Percentiles rank a stretch among this genome's conserved stretches.
Evolutionary conservation across 64 coral and sea anemone genomes (phyloP).

Genomic region (Pocillopora verrucosa): DNA sequence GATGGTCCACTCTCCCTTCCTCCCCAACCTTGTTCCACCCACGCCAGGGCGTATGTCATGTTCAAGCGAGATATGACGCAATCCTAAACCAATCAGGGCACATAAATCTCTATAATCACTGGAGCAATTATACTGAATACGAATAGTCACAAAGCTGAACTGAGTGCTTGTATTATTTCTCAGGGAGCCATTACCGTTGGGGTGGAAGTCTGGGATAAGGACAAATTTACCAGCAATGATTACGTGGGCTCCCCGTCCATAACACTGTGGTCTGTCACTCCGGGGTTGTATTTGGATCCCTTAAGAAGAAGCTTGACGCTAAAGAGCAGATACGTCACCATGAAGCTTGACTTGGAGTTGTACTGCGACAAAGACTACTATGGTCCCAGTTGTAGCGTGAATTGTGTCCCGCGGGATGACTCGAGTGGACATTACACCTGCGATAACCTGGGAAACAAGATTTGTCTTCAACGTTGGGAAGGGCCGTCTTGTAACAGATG

Average conservation of each 20-base stretch:
- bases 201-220: slow-evolving; percentile 74
- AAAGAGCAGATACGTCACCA: not conserved
- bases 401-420: slow-evolving; percentile 58
- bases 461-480: slow-evolving; percentile 43
- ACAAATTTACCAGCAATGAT: slow-evolving; percentile 46
- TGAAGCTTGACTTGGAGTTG: slow-evolving; percentile 41
- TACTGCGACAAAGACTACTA: slow-evolving; percentile 72
- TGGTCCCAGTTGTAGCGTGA: slow-evolving; percentile 9
- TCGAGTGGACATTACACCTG: slow-evolving; percentile 58
- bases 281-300: slow-evolving; percentile 11
- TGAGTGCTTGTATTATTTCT: not conserved
- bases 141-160: too few species aligned
- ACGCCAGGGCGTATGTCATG: not conserved
- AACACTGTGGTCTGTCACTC: slow-evolving; percentile 9
- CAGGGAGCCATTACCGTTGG: slow-evolving; percentile 66
- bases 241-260: slow-evolving; percentile 41
- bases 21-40: not conserved
- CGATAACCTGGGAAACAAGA: slow-evolving; percentile 32
- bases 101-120: too few species aligned
- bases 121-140: too few species aligned
- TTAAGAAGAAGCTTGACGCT: slow-evolving; percentile 16
- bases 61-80: not conserved
- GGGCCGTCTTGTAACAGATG: slow-evolving; percentile 43
- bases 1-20: not conserved
- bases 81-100: too few species aligned